phyloP scores from a whole-genome alignment of 2,797 vertebrate genomes.

The Poecilia velifera region DNA sequence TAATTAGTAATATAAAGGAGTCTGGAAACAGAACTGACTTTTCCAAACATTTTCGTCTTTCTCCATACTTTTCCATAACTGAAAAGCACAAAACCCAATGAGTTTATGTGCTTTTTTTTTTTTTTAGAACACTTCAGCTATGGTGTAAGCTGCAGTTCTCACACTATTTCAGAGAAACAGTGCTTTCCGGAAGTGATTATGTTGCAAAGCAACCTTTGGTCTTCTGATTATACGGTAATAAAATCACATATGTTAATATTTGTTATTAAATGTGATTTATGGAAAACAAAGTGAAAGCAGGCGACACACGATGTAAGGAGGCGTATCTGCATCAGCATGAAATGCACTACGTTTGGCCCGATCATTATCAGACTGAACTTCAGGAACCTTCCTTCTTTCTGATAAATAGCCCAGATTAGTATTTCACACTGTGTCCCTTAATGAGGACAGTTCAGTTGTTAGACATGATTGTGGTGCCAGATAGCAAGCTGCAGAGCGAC shows the following conservation, averaged over 20 bases:
- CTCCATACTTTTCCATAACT: not conserved
- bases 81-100: not conserved
- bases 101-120: not conserved
- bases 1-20: not conserved
- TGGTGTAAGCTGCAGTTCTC: not conserved
- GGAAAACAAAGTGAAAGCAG: not conserved
- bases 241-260: not conserved
- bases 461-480: conserved; percentile 55
- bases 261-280: conserved; percentile 1
- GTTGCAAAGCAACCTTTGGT: not conserved
- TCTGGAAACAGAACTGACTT: not conserved
- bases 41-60: not conserved
- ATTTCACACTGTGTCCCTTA: conserved; percentile 32
- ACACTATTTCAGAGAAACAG: not conserved
- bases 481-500: conserved; percentile 39
- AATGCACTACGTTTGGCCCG: conserved; percentile 15
- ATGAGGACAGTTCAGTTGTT: conserved; percentile 48
- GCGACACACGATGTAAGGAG: not conserved
- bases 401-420: conserved; percentile 46
- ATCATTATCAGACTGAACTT: conserved; percentile 37
- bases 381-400: conserved; percentile 24
- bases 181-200: not conserved
- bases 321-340: not conserved
- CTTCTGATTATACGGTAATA: not conserved
- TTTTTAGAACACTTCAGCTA: not conserved